Evolutionary conservation across 2,113 vertebrate genomes (phyloP), one percentile per base, ranked within the genome.

Genomic region (Mesoclemmys tuberculata): DNA sequence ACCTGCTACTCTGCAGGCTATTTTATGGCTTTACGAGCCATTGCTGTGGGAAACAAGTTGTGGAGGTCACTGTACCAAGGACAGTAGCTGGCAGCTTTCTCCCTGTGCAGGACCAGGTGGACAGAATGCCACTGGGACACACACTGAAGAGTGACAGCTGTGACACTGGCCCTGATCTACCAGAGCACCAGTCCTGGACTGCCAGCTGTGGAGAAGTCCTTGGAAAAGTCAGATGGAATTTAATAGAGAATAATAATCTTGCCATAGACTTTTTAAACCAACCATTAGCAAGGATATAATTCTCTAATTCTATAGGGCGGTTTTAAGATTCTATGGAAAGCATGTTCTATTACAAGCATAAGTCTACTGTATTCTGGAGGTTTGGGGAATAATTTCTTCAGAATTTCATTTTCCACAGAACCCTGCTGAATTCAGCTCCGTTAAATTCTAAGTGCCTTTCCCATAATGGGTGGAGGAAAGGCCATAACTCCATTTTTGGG

Each of bases 191-290:
- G 44, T 2, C 31, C n/a, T 81, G 58, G 24, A 19, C 41, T 82
- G 80, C 80, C 80, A 58, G 54, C 54, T 82, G 80, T 64, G 81
- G 52, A 82, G 56, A 88, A 92, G 41, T 90, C 55, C 84, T 94
- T 93, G 84, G 88, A 85, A 84, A 56, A 48, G 31, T 46, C 49
- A 56, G 29, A n/a, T 58, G 31, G 81, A 44, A n/a, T 88, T 93
- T 88, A 88, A 93, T 29, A 75, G 27, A 0, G 0, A 92, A 89
- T n/a, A 11, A 2, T 80, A 44, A 64, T 54, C 49, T 89, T 54
- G n/a, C 35, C 0, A 0, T 68, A 92, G 52, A 35, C 38, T 84
- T 81, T 82, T 29, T 38, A 85, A 11, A 61, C 61, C 86, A 77
- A 46, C 41, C 44, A 46, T 44, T 46, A 46, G 24, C 26, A 29